Conservation (phyloP, 23 tunicate species). For the Halocynthia aurantium region DNA sequence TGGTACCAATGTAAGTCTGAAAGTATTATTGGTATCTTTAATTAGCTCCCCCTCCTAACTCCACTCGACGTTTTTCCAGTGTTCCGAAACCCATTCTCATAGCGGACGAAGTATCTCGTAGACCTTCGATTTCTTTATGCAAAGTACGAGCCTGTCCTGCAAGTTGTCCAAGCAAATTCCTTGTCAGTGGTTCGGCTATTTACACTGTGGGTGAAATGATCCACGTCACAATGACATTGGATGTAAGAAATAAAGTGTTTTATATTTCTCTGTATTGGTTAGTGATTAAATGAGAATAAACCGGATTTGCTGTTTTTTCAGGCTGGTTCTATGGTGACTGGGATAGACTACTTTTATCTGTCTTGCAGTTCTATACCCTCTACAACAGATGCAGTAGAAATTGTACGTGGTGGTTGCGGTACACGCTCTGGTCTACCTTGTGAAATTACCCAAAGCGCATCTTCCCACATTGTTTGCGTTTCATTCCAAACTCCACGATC, state of each 20-base stretch:
- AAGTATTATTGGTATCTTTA: too few species aligned
- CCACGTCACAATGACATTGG: constrained; percentile 12
- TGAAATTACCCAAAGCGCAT: not conserved
- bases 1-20: constrained; percentile 35
- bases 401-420: not conserved
- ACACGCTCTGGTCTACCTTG: not conserved
- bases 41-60: too few species aligned
- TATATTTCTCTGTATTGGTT: too few species aligned
- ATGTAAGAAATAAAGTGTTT: not conserved
- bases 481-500: not conserved
- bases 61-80: too few species aligned
- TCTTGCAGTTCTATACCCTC: not conserved
- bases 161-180: not conserved
- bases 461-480: not conserved
- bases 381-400: not conserved
- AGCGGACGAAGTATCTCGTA: too few species aligned
- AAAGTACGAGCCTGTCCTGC: constrained; percentile 3
- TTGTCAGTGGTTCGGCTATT: not conserved
- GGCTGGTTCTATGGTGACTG: not conserved
- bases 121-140: constrained; percentile 7
- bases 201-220: constrained; percentile 18
- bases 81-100: not conserved
- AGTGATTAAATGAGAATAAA: too few species aligned
- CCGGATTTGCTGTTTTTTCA: not conserved
- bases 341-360: not conserved